Base-by-base conservation (phyloP, 2,797 vertebrate genomes). In the Rhinophrynus dorsalis region DNA sequence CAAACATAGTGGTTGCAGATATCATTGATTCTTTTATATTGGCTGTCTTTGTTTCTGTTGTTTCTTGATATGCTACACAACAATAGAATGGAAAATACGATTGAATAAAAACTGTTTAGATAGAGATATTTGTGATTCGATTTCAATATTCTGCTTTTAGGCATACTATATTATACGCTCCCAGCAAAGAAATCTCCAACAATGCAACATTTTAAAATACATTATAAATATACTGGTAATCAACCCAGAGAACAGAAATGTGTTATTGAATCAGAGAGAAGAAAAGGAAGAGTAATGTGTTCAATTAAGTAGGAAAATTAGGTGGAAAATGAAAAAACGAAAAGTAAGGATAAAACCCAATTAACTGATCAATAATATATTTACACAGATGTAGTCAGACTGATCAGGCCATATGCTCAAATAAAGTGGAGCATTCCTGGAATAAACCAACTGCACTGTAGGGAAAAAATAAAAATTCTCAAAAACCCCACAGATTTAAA, bases 21-120 rank as follows among this genome's bases (percentile, higher is more conserved):
- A 89, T 78, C 91, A 95, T 90, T 94, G 91, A 96, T 95, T 89
- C 78, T 75, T 84, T 84, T 87, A 90, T 89, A 90, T 82, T 87
- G 79, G 81, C 80, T 86, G 80, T 86, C 83, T 81, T 86, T 81
- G 78, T 89, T 89, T 89, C 90, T 90, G 84, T 88, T 86, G 90
- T 92, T 90, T 91, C 90, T 92, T 86, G 90, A 93, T 91, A 94
- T 72, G 82, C 80, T 76, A 77, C 86, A 82, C 80, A 80, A 92
- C 88, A 92, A 92, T 78, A 85, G 82, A 76, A 55, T 51, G 44
- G 51, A 62, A 75, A 79, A 86, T 3, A 37, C 80, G 84, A 87
- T 82, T 85, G 76, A 84, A 84, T 78, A 77, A 68, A 76, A 90
- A 94, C 87, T 88, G 87, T 88, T 92, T 86, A 20, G 90, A 91